Evolutionary conservation across 23 tunicate genomes (phyloP), one percentile per base, ranked within the genome.

Genomic region (Trididemnum miniatum): DNA sequence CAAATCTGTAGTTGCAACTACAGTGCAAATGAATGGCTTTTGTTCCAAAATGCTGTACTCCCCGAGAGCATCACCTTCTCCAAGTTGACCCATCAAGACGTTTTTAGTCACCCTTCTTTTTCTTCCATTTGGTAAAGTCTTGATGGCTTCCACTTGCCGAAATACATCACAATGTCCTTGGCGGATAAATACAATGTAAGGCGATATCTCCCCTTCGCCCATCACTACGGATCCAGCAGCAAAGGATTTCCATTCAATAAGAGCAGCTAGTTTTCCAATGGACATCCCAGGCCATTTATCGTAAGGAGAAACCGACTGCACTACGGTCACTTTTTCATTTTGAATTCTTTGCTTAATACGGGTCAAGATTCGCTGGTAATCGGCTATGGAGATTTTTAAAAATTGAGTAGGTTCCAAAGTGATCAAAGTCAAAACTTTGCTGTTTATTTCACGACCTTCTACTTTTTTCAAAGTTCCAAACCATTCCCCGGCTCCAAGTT

Each of bases 241-340:
- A 72, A 77, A 51, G 31, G 74, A 66, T 81, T 82, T 71, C 97
- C 97, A 91, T 62, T 85, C 87, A 18, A 91, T 77, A 37, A 89
- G 50, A n/a, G 84, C 72, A 38, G 97, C 97, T 34, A 91, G 84
- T 62, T 89, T 82, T 81, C 85, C 74, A n/a, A 91, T 65, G 0
- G 97, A 91, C 29, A 85, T 60, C 12, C 85, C 84, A 20, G 97
- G 87, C 97, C 97, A 91, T 37, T 91, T 91, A n/a, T 81, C 71
- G 51, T 91, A 91, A 1, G 75, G 59, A 0, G 76, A 28, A 31
- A 82, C 67, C 5, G 87, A 50, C 30, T 86, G 87, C 24, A 91
- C 85, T 72, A 82, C 84, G 35, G 57, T 39, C 82, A 81, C 71
- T 74, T 85, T 85, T 65, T 91, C 87, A 5, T 64, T 72, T 52